Conservation (phyloP, 2,113 vertebrate species). For the Amblyopsis rosae region DNA sequence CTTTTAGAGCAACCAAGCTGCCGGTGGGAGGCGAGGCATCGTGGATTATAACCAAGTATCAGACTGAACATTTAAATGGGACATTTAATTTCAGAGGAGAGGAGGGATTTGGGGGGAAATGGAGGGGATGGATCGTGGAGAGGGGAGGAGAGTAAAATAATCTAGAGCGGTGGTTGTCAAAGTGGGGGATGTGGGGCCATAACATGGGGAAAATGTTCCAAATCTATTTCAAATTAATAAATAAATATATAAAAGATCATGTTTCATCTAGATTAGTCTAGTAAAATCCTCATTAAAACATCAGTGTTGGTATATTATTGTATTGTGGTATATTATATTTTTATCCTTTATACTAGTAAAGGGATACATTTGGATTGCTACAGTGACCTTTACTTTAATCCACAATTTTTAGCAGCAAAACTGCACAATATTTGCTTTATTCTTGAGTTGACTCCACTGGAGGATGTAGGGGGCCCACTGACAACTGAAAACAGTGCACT, state of each 20-base stretch:
- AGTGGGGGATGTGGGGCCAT: background rate
- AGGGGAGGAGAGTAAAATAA: background rate
- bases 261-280: too few relatives aligned
- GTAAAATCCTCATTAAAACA: too few relatives aligned
- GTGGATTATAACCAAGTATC: slow-evolving; percentile 48
- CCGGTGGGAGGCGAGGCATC: slow-evolving; percentile 37
- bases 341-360: background rate
- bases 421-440: too few relatives aligned
- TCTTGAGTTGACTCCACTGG: too few relatives aligned
- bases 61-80: slow-evolving; percentile 41
- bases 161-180: background rate
- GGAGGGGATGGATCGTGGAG: background rate
- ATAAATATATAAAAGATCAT: too few relatives aligned
- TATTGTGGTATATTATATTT: too few relatives aligned
- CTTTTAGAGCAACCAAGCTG: slow-evolving; percentile 53
- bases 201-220: too few relatives aligned
- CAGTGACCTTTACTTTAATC: too few relatives aligned
- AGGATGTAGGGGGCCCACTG: background rate
- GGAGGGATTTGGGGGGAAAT: background rate
- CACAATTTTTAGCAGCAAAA: too few relatives aligned
- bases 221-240: too few relatives aligned
- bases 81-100: slow-evolving; percentile 12
- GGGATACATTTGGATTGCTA: background rate
- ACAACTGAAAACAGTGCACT: background rate
- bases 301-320: too few relatives aligned